phyloP scores from a whole-genome alignment of 2,888 invertebrate species.

The Athetis lepigone region DNA sequence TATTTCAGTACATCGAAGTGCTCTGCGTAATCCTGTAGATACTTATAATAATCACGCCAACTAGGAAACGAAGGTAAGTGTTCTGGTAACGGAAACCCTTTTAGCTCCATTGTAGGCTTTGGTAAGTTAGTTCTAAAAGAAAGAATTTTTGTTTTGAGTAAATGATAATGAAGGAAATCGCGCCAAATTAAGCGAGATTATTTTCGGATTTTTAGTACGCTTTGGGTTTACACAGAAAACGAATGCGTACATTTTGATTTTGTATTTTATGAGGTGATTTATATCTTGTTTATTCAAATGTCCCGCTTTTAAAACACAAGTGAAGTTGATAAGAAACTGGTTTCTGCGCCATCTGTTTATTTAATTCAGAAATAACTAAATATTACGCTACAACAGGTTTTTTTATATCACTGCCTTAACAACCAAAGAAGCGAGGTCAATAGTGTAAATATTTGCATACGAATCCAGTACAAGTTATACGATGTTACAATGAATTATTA shows the following conservation, averaged over 20 bases:
- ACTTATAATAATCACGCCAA: constrained; percentile 78
- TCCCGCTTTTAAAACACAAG: constrained; percentile 4
- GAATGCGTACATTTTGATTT: too few relatives aligned
- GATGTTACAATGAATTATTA: neutral
- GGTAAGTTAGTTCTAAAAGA: constrained; percentile 84
- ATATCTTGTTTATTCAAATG: constrained; percentile 13
- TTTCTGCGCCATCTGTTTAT: constrained; percentile 56
- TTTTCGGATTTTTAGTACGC: too few relatives aligned
- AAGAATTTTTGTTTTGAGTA: neutral
- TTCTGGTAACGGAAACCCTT: constrained; percentile 80
- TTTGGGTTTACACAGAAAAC: too few relatives aligned
- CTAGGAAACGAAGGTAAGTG: constrained; percentile 79
- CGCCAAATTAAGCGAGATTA: too few relatives aligned
- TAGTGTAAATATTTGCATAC: constrained; percentile 5
- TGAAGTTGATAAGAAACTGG: constrained; percentile 5
- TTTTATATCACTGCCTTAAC: too few relatives aligned
- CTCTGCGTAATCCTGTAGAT: constrained; percentile 77
- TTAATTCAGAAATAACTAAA: constrained; percentile 23
- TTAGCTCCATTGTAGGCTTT: constrained; percentile 85
- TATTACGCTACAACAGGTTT: too few relatives aligned
- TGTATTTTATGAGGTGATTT: too few relatives aligned
- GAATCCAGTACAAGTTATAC: constrained; percentile 1
- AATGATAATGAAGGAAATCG: neutral
- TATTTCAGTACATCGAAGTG: constrained; percentile 79
- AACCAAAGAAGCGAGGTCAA: too few relatives aligned